Conservation (phyloP, 2,888 invertebrate genomes). For the Oxystoma pomonae region DNA sequence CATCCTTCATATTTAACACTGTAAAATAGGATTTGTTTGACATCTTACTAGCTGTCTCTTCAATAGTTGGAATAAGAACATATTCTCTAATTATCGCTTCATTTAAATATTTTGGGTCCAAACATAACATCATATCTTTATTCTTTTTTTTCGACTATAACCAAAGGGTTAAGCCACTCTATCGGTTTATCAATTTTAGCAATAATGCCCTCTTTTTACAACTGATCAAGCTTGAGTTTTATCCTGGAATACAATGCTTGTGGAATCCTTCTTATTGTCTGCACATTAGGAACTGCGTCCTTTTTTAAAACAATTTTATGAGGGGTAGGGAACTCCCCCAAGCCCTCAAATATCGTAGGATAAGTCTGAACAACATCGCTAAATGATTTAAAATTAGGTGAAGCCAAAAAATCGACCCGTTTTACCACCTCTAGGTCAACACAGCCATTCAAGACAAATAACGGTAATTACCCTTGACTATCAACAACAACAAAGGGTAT, state of each 20-base stretch:
- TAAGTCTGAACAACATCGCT: slow-evolving; percentile 9
- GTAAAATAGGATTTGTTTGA: slow-evolving; percentile 17
- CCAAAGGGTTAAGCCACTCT: slow-evolving; percentile 21
- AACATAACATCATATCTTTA: slow-evolving; percentile 18
- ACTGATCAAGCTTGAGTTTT: slow-evolving; percentile 8
- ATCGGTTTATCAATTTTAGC: slow-evolving; percentile 20
- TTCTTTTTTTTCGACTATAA: slow-evolving; percentile 26
- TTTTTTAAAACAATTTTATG: slow-evolving; percentile 14
- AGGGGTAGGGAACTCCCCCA: slow-evolving; percentile 17
- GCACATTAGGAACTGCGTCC: slow-evolving; percentile 15
- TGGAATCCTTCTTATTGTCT: slow-evolving; percentile 13
- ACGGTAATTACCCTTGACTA: slow-evolving; percentile 12
- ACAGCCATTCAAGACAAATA: slow-evolving; percentile 15
- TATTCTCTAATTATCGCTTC: slow-evolving; percentile 8
- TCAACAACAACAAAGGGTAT: slow-evolving; percentile 19
- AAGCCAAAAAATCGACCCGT: too few species aligned
- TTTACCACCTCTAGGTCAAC: slow-evolving; percentile 11
- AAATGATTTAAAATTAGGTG: slow-evolving; percentile 3
- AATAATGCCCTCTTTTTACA: slow-evolving; percentile 5
- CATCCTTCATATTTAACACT: too few species aligned
- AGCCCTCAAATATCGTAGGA: slow-evolving; percentile 15
- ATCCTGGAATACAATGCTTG: slow-evolving; percentile 13
- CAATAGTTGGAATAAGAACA: slow-evolving; percentile 11
- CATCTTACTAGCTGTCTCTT: slow-evolving; percentile 19
- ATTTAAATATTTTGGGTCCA: slow-evolving; percentile 23